These are phyloP conservation scores for Carlito syrichta DNA, from an alignment of 2,113 vertebrate species.

Conservation along the genomic window DNA sequence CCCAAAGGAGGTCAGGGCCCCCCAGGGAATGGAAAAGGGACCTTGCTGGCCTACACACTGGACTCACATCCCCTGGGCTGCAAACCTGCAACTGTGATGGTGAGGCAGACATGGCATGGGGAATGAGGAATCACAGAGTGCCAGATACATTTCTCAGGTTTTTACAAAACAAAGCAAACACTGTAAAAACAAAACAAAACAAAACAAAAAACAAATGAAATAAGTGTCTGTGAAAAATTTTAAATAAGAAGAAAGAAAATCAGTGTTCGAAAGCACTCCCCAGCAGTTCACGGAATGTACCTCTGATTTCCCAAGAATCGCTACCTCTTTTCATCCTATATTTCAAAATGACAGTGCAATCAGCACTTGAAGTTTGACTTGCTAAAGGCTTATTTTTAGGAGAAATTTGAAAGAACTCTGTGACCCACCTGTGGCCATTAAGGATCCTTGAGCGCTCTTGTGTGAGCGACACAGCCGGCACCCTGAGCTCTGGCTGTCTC, in stretches of 20 bases:
- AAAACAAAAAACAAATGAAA: neutral
- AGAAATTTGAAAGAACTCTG: constrained; percentile 7
- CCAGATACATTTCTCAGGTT: neutral
- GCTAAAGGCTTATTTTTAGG: constrained; percentile 53
- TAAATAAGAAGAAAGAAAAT: neutral
- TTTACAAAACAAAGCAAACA: neutral
- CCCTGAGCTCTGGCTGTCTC: neutral
- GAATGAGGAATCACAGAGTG: neutral
- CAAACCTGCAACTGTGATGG: neutral
- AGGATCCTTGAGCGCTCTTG: neutral
- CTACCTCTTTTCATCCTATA: neutral
- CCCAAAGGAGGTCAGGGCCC: neutral
- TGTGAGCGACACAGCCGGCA: neutral
- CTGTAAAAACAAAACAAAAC: neutral
- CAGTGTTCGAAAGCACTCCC: neutral
- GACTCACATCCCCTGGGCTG: neutral
- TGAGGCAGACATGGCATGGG: neutral
- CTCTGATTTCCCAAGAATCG: neutral
- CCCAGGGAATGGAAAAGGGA: neutral
- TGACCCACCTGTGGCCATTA: constrained; percentile 28
- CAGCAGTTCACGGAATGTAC: neutral
- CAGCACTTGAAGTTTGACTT: neutral
- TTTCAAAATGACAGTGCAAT: constrained; percentile 14
- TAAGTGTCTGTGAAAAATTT: neutral
- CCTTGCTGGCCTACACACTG: neutral